These are phyloP conservation scores for Syngnathoides biaculeatus DNA, from an alignment of 2,113 vertebrate species.

Conservation along the genomic window DNA sequence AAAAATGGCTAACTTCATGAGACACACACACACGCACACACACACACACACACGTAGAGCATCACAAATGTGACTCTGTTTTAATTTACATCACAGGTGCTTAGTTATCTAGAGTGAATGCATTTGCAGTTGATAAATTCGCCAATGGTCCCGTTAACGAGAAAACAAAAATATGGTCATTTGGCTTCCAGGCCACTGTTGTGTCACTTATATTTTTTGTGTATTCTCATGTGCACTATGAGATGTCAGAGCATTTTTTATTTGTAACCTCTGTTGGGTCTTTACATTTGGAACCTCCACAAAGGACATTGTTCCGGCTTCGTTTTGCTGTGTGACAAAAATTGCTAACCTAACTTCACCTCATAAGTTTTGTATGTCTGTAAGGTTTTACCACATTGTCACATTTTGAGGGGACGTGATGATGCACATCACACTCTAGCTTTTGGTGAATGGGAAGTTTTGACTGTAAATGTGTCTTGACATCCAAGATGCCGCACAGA, in stretches of 20 bases:
- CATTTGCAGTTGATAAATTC: conserved; percentile 22
- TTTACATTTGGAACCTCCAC: conserved; percentile 24
- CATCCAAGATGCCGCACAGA: conserved; percentile 47
- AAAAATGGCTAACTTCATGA: conserved; percentile 9
- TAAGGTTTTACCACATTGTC: conserved; percentile 36
- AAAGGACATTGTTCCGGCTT: conserved; percentile 9
- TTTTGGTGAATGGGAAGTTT: conserved; percentile 44
- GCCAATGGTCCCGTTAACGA: conserved; percentile 8
- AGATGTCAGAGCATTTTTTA: conserved; percentile 37
- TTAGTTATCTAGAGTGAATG: conserved; percentile 27
- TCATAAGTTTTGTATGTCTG: conserved; percentile 58
- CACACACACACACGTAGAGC: conserved; percentile 17
- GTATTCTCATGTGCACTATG: not conserved
- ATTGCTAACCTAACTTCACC: conserved; percentile 39
- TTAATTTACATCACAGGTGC: conserved; percentile 53
- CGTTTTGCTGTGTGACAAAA: conserved; percentile 8
- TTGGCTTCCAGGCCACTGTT: not conserved
- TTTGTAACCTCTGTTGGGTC: conserved; percentile 26
- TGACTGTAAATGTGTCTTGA: conserved; percentile 56
- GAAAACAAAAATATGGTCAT: not conserved
- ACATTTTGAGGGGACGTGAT: conserved; percentile 25
- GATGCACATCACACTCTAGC: conserved; percentile 30
- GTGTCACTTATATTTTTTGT: not conserved
- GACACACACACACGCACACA: not conserved
- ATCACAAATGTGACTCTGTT: conserved; percentile 47